These are phyloP conservation scores for Malurus leucopterus DNA, from an alignment of 2,797 vertebrate species.

Conservation along the genomic window DNA sequence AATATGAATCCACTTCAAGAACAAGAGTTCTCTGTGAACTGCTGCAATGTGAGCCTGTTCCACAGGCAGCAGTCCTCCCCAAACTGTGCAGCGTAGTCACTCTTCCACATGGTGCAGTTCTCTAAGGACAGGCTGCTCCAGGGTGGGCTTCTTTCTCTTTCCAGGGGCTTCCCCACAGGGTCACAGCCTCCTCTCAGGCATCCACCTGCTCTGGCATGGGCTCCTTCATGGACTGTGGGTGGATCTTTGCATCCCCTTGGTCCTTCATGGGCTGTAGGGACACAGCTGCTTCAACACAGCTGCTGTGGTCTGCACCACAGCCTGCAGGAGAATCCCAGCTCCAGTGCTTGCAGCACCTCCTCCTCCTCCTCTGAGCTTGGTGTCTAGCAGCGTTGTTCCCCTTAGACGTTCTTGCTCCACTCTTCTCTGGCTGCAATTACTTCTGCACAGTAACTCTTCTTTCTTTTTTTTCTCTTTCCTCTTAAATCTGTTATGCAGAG, in stretches of 20 bases:
- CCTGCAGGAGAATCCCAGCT: neutral
- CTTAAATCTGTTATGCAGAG: neutral
- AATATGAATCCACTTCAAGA: rapidly evolving
- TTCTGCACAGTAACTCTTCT: neutral
- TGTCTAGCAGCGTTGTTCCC: neutral
- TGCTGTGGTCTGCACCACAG: rapidly evolving
- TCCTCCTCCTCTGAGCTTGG: neutral
- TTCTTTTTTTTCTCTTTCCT: neutral
- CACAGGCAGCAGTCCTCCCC: neutral
- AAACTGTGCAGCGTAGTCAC: rapidly evolving
- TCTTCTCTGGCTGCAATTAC: neutral
- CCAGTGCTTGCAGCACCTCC: neutral
- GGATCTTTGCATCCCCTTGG: neutral
- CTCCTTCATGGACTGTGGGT: neutral
- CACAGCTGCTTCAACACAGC: neutral
- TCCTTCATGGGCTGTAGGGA: neutral
- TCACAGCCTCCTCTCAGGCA: neutral
- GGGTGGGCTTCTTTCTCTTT: neutral
- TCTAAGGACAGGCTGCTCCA: neutral
- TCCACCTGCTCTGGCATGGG: neutral
- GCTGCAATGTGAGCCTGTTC: neutral
- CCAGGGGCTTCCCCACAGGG: rapidly evolving
- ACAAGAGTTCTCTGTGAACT: rapidly evolving
- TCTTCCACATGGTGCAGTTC: neutral
- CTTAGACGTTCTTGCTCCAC: neutral